Base-by-base conservation (phyloP, 2,888 invertebrate species). In the Oscheius onirici region DNA sequence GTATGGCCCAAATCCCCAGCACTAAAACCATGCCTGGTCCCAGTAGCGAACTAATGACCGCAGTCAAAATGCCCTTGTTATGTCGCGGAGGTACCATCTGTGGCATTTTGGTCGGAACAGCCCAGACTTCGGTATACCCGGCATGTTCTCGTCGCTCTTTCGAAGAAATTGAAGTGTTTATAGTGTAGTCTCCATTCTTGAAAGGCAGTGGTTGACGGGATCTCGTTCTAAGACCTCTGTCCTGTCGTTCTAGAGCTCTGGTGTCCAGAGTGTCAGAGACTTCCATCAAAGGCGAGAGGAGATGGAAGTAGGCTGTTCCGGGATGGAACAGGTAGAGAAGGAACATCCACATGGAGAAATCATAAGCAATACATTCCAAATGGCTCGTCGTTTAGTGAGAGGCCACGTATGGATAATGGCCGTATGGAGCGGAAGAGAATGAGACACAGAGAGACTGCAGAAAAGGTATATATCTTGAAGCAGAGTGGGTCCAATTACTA, bases 31-130 rank as follows among this genome's bases (percentile, higher is more conserved):
- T 63, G 52, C 63, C 63, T 61, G 61, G 61, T 41, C 74, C 73
- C 17, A 79, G 71, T 69, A 80, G 73, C 22, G 76, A 73, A 63
- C 74, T 75, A 63, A 80, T 73, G 22, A 80, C 78, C 60, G 80
- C 80, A 22, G 80, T 74, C 41, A 80, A 74, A 51, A 80, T 78
- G 52, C 69, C 69, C 20, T 28, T 11, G 8, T 46, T n/a, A 13
- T 44, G 28, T 15, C 10, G 15, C 8, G 43, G 40, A 13, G 26
- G 22, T 26, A 58, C 26, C 26, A 24, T 24, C 22, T 49, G 17
- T 8, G 69, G 69, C 69, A 69, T 69, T 44, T 43, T 49, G 17
- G 58, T 69, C 22, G 69, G 69, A 5, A 69, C 46, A 6, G 69
- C 52, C 40, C 51, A 34, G 28, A 69, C 69, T 28, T 52, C 57